Base-by-base conservation (phyloP, 2,888 invertebrate genomes). In the Drosophila birchii region DNA sequence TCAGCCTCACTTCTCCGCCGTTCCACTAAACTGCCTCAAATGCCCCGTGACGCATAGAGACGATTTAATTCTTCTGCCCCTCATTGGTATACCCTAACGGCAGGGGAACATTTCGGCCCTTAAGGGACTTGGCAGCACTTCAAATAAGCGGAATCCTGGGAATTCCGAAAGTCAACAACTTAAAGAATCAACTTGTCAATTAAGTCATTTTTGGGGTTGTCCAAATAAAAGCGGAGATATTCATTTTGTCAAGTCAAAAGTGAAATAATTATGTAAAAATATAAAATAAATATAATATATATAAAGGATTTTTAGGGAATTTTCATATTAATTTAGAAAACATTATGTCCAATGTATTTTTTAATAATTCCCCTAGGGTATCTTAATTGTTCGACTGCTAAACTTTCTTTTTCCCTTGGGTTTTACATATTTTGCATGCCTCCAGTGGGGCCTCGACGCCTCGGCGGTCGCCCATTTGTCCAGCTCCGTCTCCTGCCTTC, bases 11-110 rank as follows among this genome's bases (percentile, higher is more conserved):
- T 68, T 68, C 47, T 59, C 41, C 68, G 51, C 43, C 68, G 71
- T 67, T 73, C 58, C 64, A 64, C 78, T 53, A 76, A 80, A 73
- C 76, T 76, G 80, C 66, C 61, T 74, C 78, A 82, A 83, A 83
- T 88, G 86, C 83, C 68, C 81, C 76, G 80, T 86, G 84, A 83
- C 78, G 86, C 86, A 80, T 67, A 59, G 73, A 73, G 73, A 76
- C 76, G 76, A 76, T 82, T 79, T 86, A 70, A 78, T 79, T 79
- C 79, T 63, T 71, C 18, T 43, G 44, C 36, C 39, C 51, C 61
- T 61, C 29, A 39, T 26, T 47, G 9, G n/a, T 36, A 66, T n/a
- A 57, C 56, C 29, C 47, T 68, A 39, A 26, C 55, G n/a, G 51
- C 9, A 29, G 26, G 45, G 47, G 29, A n/a, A 16, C 51, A 32